Evolutionary conservation across 2,113 vertebrate species (phyloP).

Genomic region (Craseonycteris thonglongyai): DNA sequence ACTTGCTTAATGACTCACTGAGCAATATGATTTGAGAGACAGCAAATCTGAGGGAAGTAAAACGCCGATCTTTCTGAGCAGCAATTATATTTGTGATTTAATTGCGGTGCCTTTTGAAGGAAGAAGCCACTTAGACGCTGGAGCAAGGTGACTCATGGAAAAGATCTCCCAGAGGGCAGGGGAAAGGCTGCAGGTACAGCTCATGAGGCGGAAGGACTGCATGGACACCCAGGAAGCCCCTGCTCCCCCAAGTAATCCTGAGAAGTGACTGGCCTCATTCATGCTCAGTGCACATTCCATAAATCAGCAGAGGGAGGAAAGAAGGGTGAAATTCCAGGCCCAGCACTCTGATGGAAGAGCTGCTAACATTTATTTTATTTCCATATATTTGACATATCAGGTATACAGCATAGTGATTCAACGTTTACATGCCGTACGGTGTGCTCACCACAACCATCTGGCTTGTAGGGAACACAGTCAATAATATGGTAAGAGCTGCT

Average conservation of each 20-base stretch:
- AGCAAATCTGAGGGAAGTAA: conserved; percentile 73
- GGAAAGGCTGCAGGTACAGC: background rate
- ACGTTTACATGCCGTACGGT: no score
- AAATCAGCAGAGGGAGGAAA: background rate
- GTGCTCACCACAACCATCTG: background rate
- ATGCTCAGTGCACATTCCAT: background rate
- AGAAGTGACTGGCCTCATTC: background rate
- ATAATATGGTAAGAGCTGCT: background rate
- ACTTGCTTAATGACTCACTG: conserved; percentile 77
- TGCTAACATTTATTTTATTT: background rate
- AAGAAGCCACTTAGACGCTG: conserved; percentile 66
- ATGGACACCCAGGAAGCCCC: background rate
- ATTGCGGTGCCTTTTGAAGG: conserved; percentile 67
- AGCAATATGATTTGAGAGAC: conserved; percentile 76
- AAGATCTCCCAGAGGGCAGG: background rate
- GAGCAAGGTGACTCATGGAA: conserved; percentile 3
- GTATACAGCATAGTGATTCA: background rate
- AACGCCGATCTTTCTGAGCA: conserved; percentile 69
- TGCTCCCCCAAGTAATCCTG: rapidly evolving
- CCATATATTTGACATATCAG: background rate
- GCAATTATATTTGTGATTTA: conserved; percentile 79
- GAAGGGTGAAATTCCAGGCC: background rate
- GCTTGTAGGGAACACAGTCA: rapidly evolving
- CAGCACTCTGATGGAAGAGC: background rate
- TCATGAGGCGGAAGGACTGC: background rate